Evolutionary conservation across 2,797 vertebrate species (phyloP).

Genomic region (Cyclopterus lumpus): DNA sequence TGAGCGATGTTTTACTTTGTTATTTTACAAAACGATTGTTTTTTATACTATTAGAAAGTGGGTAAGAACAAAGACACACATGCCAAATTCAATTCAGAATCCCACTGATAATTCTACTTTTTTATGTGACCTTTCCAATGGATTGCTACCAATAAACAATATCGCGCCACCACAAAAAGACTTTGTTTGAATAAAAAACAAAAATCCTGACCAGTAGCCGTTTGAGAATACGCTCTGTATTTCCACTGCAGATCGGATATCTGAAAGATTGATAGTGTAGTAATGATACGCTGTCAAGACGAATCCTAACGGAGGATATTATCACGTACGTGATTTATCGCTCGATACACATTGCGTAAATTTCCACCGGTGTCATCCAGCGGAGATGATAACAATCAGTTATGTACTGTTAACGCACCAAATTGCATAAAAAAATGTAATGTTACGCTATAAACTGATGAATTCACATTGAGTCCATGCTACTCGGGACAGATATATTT

Average conservation of each 20-base stretch:
- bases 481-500: too few relatives aligned
- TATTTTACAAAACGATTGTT: conserved; percentile 37
- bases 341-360: not conserved
- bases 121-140: conserved; percentile 47
- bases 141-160: conserved; percentile 51
- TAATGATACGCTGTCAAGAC: conserved; percentile 48
- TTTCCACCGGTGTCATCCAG: conserved; percentile 5
- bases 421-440: too few relatives aligned
- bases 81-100: conserved; percentile 55
- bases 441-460: not conserved
- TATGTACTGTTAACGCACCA: too few relatives aligned
- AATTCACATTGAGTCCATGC: too few relatives aligned
- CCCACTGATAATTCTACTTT: conserved; percentile 50
- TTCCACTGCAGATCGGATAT: conserved; percentile 28
- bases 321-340: conserved; percentile 26
- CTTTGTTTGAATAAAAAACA: conserved; percentile 22
- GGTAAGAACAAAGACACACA: conserved; percentile 15
- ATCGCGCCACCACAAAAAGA: conserved; percentile 24
- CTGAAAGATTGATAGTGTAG: conserved; percentile 18
- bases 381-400: not conserved
- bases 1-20: conserved; percentile 4
- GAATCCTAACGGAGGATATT: conserved; percentile 36
- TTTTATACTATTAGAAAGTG: conserved; percentile 42
- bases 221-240: conserved; percentile 11
- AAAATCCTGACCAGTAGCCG: conserved; percentile 29